phyloP scores from a whole-genome alignment of 2,888 invertebrate genomes.

The Brenthis hecate region DNA sequence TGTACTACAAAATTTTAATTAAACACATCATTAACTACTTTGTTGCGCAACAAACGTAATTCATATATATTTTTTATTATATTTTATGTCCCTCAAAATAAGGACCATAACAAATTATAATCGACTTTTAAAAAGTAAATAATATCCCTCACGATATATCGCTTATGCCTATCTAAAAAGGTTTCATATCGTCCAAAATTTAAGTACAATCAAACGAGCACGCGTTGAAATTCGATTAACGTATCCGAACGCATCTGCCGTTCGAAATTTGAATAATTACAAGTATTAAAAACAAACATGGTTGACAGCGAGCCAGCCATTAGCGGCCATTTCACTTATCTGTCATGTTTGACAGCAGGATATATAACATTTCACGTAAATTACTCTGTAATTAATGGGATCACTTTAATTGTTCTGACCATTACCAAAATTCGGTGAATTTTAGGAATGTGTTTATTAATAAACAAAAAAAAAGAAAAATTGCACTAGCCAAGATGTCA shows the following conservation, averaged over 20 bases:
- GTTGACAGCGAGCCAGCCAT: slow-evolving; percentile 59
- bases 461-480: too few relatives aligned
- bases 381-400: slow-evolving; percentile 48
- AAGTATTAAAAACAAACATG: slow-evolving; percentile 64
- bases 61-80: slow-evolving; percentile 11
- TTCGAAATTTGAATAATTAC: slow-evolving; percentile 78
- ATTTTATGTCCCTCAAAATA: slow-evolving; percentile 26
- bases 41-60: slow-evolving; percentile 38
- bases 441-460: slow-evolving; percentile 9
- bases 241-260: slow-evolving; percentile 71
- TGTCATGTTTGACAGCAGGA: slow-evolving; percentile 58
- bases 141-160: background rate
- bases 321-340: slow-evolving; percentile 56
- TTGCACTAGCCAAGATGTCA: too few relatives aligned
- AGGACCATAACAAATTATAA: slow-evolving; percentile 17
- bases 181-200: slow-evolving; percentile 25
- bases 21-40: slow-evolving; percentile 58
- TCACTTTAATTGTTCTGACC: slow-evolving; percentile 31
- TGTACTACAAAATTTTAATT: slow-evolving; percentile 50
- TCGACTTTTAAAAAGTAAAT: slow-evolving; percentile 13
- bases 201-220: slow-evolving; percentile 21
- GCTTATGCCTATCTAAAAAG: slow-evolving; percentile 25
- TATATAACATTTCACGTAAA: slow-evolving; percentile 55
- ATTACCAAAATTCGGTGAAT: slow-evolving; percentile 12
- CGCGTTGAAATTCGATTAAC: slow-evolving; percentile 58